Conservation (phyloP, 37 sponge, comb jelly and placozoan species). For the Halichondria panicea region DNA sequence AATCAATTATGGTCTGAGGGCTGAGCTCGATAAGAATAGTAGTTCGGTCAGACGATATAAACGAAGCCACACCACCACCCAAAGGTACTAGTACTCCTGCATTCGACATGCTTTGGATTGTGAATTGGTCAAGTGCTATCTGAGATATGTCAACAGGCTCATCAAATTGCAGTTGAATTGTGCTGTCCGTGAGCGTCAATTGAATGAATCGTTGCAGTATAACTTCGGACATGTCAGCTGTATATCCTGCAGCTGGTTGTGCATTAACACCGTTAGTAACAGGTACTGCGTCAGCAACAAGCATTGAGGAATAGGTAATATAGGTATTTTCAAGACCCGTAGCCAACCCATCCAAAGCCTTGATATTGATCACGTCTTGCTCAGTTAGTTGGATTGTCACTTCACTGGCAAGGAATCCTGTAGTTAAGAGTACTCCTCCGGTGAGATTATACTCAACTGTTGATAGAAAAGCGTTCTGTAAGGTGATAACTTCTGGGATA, state of each 20-base stretch:
- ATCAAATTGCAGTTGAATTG: slow-evolving; percentile 66
- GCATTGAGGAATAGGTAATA: slow-evolving; percentile 33
- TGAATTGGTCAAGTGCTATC: slow-evolving; percentile 35
- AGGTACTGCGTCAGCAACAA: slow-evolving; percentile 40
- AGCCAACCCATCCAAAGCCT: slow-evolving; percentile 59
- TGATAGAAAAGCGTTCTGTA: slow-evolving; percentile 55
- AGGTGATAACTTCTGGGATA: slow-evolving; percentile 50
- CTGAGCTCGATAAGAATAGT: slow-evolving; percentile 56
- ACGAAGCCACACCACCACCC: slow-evolving; percentile 28
- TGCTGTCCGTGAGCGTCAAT: slow-evolving; percentile 63
- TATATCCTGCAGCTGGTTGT: slow-evolving; percentile 32
- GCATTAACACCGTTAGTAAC: slow-evolving; percentile 49
- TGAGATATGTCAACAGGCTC: slow-evolving; percentile 71
- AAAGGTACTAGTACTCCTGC: slow-evolving; percentile 47
- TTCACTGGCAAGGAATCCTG: neutral
- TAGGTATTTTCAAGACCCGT: slow-evolving; percentile 63
- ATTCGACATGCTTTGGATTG: slow-evolving; percentile 57
- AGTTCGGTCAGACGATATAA: slow-evolving; percentile 23
- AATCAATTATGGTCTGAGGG: slow-evolving; percentile 34
- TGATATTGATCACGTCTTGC: slow-evolving; percentile 67
- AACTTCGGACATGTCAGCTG: slow-evolving; percentile 36
- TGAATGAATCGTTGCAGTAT: slow-evolving; percentile 39
- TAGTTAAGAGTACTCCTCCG: slow-evolving; percentile 42
- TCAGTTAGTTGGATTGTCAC: slow-evolving; percentile 31
- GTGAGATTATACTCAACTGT: slow-evolving; percentile 45